Evolutionary conservation across 2,888 invertebrate genomes (phyloP).

Genomic region (Drosophila anomalipes): DNA sequence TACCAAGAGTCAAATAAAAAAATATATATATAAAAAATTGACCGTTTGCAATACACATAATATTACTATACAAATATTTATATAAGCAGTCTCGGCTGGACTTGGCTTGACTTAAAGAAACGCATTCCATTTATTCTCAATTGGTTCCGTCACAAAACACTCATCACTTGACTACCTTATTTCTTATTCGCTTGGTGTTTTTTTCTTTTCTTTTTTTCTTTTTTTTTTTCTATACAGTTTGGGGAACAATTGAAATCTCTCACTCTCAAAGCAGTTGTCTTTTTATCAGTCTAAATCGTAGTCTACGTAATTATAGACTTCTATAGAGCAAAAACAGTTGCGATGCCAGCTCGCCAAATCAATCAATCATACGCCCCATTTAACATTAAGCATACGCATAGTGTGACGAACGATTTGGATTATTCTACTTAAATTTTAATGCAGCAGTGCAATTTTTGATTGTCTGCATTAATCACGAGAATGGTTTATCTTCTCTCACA

Average conservation of each 20-base stretch:
- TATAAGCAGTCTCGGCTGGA: neutral
- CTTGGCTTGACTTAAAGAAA: neutral
- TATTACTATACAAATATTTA: neutral
- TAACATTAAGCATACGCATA: slow-evolving; percentile 40
- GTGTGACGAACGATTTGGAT: neutral
- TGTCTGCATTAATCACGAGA: neutral
- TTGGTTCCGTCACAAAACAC: slow-evolving; percentile 4
- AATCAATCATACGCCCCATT: neutral
- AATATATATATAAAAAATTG: neutral
- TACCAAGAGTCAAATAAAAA: neutral
- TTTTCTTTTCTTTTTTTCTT: neutral
- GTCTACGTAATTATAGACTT: slow-evolving; percentile 2
- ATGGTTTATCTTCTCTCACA: neutral
- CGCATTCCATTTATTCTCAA: neutral
- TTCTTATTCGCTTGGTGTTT: neutral
- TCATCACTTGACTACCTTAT: neutral
- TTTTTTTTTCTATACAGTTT: slow-evolving; percentile 3
- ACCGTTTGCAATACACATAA: neutral
- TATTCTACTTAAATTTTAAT: too few species aligned
- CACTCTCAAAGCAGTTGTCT: neutral
- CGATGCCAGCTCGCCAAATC: slow-evolving; percentile 3
- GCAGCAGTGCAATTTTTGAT: neutral
- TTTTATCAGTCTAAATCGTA: neutral
- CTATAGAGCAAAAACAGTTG: slow-evolving; percentile 1
- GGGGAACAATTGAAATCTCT: neutral